A percentile compares a stretch with the other conserved stretches of the same genome.
These are phyloP conservation scores for Bombyx huttoni DNA, from an alignment of 2,888 invertebrate genomes.

Conservation along the genomic window DNA sequence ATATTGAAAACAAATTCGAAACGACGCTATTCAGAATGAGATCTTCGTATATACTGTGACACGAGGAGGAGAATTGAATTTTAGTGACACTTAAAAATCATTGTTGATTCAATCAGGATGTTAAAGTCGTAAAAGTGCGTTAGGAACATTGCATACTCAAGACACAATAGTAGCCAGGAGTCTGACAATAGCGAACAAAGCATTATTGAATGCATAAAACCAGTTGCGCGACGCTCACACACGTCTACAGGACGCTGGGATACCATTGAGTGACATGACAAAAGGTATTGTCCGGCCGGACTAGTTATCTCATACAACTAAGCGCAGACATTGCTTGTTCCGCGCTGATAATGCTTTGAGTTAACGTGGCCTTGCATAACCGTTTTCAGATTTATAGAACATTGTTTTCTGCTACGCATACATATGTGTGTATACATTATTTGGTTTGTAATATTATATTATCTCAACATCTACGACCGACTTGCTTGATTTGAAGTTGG, in stretches of 20 bases:
- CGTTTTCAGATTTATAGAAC: no score
- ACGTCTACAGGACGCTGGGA: constrained; percentile 23
- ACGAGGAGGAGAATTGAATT: background rate
- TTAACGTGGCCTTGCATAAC: background rate
- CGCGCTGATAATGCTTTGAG: constrained; percentile 44
- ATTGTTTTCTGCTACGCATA: no score
- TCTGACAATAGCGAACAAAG: constrained; percentile 39
- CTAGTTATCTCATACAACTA: constrained; percentile 53
- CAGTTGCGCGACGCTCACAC: constrained; percentile 33
- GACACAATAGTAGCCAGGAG: constrained; percentile 29
- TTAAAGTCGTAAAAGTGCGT: constrained; percentile 7
- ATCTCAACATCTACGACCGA: no score
- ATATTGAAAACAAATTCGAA: no score
- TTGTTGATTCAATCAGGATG: background rate
- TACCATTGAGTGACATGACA: constrained; percentile 51
- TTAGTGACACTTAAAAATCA: background rate
- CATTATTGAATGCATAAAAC: constrained; percentile 44
- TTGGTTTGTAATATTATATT: no score
- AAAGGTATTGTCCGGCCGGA: constrained; percentile 53
- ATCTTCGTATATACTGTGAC: no score
- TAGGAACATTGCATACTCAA: constrained; percentile 15
- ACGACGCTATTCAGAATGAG: no score
- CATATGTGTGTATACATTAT: no score
- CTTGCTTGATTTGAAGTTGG: no score
- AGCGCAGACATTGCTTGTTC: constrained; percentile 42